Percentiles rank a stretch among this genome's conserved stretches.
Conservation (phyloP, 2,888 invertebrate genomes). For the Cerceris rybyensis region DNA sequence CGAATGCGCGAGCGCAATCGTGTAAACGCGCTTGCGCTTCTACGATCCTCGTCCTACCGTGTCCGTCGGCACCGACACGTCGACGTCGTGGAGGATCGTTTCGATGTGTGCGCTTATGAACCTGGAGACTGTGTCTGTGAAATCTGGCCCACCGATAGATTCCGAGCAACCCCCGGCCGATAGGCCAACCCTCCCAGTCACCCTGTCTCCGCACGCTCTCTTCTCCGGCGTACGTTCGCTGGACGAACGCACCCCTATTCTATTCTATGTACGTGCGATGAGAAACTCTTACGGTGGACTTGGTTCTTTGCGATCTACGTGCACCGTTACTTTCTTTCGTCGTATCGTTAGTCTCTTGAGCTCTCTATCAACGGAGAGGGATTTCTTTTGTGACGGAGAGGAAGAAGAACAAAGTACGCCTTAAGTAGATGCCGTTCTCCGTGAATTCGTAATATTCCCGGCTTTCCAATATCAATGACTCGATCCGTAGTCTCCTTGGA, state of each 20-base stretch:
- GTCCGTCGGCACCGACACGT: background rate
- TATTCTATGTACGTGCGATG: conserved; percentile 3
- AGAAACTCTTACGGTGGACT: conserved; percentile 8
- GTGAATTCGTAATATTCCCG: too few relatives aligned
- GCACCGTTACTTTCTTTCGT: background rate
- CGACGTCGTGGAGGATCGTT: conserved; percentile 15
- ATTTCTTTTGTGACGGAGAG: too few relatives aligned
- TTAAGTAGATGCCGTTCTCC: too few relatives aligned
- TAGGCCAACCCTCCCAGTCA: conserved; percentile 49
- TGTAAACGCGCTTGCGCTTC: conserved; percentile 37
- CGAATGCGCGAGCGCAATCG: conserved; percentile 57
- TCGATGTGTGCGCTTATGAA: background rate
- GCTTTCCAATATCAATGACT: too few relatives aligned
- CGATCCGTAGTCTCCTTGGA: too few relatives aligned
- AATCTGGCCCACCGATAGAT: conserved; percentile 68
- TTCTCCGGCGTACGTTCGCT: conserved; percentile 7
- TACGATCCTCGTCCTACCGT: conserved; percentile 2
- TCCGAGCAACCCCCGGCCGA: conserved; percentile 64
- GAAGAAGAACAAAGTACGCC: too few relatives aligned
- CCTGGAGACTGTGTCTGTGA: conserved; percentile 60
- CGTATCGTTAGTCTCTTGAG: background rate
- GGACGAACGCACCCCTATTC: conserved; percentile 6
- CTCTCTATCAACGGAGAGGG: too few relatives aligned
- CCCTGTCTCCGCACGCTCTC: conserved; percentile 7
- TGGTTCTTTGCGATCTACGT: conserved; percentile 6